Conservation (phyloP, 2,113 vertebrate genomes). For the western clawed frog (Xenopus tropicalis) region UCB_Xtro_10.0 CM004446.2:64428501-64429000, state of each 20-base stretch:
- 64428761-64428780: constrained; percentile 51
- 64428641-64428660: constrained; percentile 17
- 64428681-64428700: constrained; percentile 17
- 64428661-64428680: background rate
- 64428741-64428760: background rate
- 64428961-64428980: background rate
- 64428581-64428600: constrained; percentile 31
- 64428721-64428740: background rate
- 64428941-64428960: background rate
- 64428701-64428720: constrained; percentile 24
- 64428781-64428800: constrained; percentile 46
- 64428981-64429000: no score
- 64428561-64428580: constrained; percentile 42
- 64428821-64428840: background rate
- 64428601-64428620: constrained; percentile 19
- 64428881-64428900: background rate
- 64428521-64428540: constrained; percentile 40
- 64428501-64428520: constrained; percentile 44
- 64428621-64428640: constrained; percentile 27
- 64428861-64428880: background rate
- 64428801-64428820: constrained; percentile 1
- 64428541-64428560: constrained; percentile 38
- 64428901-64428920: background rate
- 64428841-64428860: background rate
- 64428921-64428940: background rate